A percentile compares a stretch with the other conserved stretches of the same genome.
Evolutionary conservation across 2,113 vertebrate species (phyloP).

Genomic region (Periophthalmus modestus): DNA sequence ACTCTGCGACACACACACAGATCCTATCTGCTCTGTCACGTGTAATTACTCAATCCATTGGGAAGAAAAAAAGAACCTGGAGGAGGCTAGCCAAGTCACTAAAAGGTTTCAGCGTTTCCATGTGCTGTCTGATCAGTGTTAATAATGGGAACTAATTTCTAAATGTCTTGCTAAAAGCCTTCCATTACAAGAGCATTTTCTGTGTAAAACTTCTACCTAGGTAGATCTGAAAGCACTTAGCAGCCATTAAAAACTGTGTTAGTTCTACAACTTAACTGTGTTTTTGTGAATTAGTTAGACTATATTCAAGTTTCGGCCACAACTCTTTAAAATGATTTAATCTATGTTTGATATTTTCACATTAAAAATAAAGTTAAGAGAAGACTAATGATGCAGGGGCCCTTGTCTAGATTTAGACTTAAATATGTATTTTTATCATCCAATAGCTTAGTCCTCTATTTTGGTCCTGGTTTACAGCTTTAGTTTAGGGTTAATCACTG

Average conservation of each 20-base stretch:
- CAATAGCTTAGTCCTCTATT: no score
- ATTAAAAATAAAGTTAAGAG: no score
- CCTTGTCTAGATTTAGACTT: no score
- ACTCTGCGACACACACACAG: constrained; percentile 50
- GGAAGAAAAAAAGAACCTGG: constrained; percentile 24
- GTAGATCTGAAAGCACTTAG: not conserved
- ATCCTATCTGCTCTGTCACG: constrained; percentile 56
- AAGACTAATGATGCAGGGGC: no score
- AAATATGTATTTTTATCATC: no score
- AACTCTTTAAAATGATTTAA: no score
- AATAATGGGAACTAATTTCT: constrained; percentile 22
- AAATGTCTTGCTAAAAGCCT: constrained; percentile 7
- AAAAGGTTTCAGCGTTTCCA: constrained; percentile 27
- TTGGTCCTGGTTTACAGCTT: no score
- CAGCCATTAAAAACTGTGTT: not conserved
- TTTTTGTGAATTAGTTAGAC: not conserved
- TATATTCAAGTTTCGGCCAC: no score
- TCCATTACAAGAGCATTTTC: not conserved
- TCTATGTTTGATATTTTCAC: no score
- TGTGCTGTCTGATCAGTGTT: not conserved
- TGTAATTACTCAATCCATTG: constrained; percentile 54
- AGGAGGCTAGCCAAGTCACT: constrained; percentile 43
- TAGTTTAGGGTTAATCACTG: no score
- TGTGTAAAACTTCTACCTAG: not conserved
- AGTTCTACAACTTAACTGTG: not conserved